phyloP scores from a whole-genome alignment of 1,140 invertebrate species.

The Penaeus japonicus region DNA sequence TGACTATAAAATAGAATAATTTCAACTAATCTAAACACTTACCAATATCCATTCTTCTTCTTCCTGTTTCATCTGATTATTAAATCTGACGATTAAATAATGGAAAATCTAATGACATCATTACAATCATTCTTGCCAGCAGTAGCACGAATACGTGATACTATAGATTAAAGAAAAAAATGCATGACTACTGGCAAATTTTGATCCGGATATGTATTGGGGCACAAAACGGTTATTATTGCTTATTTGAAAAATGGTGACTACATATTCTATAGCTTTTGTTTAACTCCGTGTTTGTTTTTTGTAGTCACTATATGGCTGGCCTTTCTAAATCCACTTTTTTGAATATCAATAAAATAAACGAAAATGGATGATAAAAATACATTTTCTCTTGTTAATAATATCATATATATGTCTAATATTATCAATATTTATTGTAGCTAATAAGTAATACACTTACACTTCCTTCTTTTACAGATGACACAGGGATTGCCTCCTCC shows the following conservation, averaged over 20 bases:
- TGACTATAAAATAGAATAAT: not conserved
- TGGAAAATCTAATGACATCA: no score
- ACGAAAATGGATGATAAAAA: no score
- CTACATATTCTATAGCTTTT: no score
- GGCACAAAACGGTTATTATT: no score
- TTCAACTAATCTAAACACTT: not conserved
- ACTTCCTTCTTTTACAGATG: not conserved
- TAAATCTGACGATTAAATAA: not conserved
- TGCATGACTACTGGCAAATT: not conserved
- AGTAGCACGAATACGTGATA: no score
- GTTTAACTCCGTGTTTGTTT: not conserved
- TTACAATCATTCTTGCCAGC: no score
- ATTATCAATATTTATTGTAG: not conserved
- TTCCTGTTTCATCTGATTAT: not conserved
- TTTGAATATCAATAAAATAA: not conserved
- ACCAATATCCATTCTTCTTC: not conserved
- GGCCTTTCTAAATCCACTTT: no score
- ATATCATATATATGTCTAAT: no score
- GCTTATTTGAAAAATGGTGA: not conserved
- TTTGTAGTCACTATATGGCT: no score
- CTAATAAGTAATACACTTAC: not conserved
- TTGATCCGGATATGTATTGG: not conserved
- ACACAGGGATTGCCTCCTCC: not conserved
- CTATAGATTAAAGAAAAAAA: not conserved
- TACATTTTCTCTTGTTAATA: no score